Evolutionary conservation across 2,888 invertebrate genomes (phyloP).

Genomic region (Sepiola atlantica): DNA sequence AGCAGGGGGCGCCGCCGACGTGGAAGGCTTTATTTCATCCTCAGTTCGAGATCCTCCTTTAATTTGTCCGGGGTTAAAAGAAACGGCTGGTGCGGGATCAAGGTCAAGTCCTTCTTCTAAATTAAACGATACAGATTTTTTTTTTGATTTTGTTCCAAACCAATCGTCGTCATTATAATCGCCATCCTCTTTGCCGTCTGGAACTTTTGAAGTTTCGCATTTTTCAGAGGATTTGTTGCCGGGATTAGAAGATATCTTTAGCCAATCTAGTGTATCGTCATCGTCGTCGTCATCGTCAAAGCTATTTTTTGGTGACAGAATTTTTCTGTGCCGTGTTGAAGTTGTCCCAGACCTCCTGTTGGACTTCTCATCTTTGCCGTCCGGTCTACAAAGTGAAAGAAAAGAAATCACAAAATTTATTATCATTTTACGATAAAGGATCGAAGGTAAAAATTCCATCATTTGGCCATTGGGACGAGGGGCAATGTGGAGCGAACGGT

Average conservation of each 20-base stretch:
- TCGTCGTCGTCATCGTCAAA: slow-evolving; percentile 51
- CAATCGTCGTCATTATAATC: slow-evolving; percentile 77
- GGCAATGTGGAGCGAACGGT: no score
- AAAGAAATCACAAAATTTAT: no score
- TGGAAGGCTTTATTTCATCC: neutral
- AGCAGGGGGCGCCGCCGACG: neutral
- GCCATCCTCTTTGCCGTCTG: slow-evolving; percentile 42
- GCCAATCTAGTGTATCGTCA: slow-evolving; percentile 47
- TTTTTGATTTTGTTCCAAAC: slow-evolving; percentile 78
- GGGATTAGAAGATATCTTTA: neutral
- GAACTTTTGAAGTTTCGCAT: neutral
- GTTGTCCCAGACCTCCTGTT: neutral
- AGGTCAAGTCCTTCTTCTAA: neutral
- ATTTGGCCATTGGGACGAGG: no score
- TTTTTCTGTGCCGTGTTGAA: neutral
- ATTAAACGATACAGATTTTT: neutral
- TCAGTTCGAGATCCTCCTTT: neutral
- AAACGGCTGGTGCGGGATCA: neutral
- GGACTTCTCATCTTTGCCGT: neutral
- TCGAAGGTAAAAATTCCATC: no score
- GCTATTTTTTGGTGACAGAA: neutral
- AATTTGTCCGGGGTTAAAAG: neutral
- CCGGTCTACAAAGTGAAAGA: neutral
- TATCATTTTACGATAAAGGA: no score
- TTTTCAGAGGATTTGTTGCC: neutral